phyloP scores from a whole-genome alignment of 2,797 vertebrate species.

The Bryconaethiops microstoma region DNA sequence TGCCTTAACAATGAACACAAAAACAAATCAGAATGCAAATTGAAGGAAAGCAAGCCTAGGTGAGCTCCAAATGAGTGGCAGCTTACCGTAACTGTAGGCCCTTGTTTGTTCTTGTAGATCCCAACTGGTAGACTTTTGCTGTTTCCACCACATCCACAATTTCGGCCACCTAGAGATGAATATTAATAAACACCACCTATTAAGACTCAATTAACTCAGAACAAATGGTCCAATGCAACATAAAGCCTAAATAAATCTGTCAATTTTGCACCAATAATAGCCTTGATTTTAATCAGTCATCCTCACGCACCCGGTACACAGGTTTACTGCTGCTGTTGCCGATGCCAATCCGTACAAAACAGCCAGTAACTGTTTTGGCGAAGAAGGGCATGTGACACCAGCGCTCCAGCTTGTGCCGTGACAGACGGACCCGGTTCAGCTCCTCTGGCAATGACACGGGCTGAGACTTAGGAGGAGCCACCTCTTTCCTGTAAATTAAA shows the following conservation, averaged over 20 bases:
- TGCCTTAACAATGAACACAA: conserved; percentile 79
- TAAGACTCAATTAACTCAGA: neutral
- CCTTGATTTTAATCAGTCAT: neutral
- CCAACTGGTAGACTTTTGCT: conserved; percentile 96
- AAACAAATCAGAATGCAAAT: neutral
- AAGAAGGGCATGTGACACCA: conserved; percentile 99
- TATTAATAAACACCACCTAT: neutral
- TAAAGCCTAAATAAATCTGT: too few relatives aligned
- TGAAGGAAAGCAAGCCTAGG: neutral
- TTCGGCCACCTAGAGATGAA: conserved; percentile 88
- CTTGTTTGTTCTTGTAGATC: conserved; percentile 95
- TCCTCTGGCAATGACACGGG: conserved; percentile 95
- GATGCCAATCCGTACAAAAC: conserved; percentile 97
- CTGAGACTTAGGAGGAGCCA: conserved; percentile 93
- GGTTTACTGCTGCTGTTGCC: conserved; percentile 99
- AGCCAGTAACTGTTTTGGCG: conserved; percentile 95
- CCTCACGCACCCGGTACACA: conserved; percentile 86
- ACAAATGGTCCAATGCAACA: neutral
- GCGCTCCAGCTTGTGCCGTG: conserved; percentile 95
- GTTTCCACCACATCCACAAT: conserved; percentile 98
- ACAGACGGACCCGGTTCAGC: conserved; percentile 91
- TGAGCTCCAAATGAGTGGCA: neutral
- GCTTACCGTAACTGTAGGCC: conserved; percentile 91
- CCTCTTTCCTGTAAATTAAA: conserved; percentile 83
- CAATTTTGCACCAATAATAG: neutral